Evolutionary conservation across 2,888 invertebrate species (phyloP).

Genomic region (Junonia oenone): DNA sequence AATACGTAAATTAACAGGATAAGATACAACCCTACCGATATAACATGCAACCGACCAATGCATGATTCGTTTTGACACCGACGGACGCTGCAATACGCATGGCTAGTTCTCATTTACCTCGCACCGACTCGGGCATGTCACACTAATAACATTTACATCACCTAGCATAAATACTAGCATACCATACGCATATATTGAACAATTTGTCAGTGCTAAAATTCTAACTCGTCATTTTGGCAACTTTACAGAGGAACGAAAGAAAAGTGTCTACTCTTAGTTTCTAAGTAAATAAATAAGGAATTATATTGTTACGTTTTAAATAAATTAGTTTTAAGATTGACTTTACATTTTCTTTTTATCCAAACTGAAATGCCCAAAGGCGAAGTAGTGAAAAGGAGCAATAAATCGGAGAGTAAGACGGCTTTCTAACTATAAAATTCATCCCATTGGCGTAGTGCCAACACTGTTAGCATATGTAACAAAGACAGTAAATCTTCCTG

Average conservation of each 20-base stretch:
- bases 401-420: not conserved
- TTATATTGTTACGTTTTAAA: too few relatives aligned
- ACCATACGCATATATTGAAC: too few relatives aligned
- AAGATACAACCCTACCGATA: not conserved
- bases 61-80: conserved; percentile 6
- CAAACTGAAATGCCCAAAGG: not conserved
- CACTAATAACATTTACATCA: not conserved
- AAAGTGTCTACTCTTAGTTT: too few relatives aligned
- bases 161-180: not conserved
- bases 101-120: not conserved
- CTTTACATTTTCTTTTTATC: not conserved
- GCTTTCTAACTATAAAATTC: not conserved
- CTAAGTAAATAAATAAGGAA: too few relatives aligned
- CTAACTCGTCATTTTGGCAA: too few relatives aligned
- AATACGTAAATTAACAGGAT: not conserved
- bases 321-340: too few relatives aligned
- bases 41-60: not conserved
- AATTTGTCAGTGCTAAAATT: too few relatives aligned
- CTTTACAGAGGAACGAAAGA: too few relatives aligned
- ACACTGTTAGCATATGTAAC: not conserved
- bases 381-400: not conserved
- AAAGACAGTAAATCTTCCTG: not conserved
- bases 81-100: conserved; percentile 3
- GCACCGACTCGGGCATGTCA: not conserved
- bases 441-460: not conserved